Conservation (phyloP, 2,888 invertebrate genomes). For the Steinernema scapterisci region DNA sequence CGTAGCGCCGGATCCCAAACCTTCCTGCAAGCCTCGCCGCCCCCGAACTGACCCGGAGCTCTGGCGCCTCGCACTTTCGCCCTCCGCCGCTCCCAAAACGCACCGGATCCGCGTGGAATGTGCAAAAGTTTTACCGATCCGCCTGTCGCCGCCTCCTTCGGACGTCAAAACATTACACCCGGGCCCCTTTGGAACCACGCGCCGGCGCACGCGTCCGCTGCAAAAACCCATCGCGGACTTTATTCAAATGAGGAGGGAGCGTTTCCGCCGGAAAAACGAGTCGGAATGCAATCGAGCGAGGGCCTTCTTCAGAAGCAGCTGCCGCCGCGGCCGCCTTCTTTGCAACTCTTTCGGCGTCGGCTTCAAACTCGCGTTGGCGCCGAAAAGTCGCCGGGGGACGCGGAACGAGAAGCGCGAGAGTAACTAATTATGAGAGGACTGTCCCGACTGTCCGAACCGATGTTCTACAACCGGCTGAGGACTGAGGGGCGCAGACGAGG, state of each 20-base stretch:
- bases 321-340: not conserved
- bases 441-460: not conserved
- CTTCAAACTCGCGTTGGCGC: not conserved
- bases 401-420: not conserved
- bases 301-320: slow-evolving; percentile 15
- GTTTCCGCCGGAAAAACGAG: slow-evolving; percentile 28
- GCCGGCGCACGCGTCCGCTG: not conserved
- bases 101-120: not conserved
- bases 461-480: too few species aligned
- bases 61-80: too few species aligned
- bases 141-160: slow-evolving; percentile 14
- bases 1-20: too few species aligned
- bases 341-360: not conserved
- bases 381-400: too few species aligned
- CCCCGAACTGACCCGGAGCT: too few species aligned
- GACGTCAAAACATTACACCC: slow-evolving; percentile 27
- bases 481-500: not conserved
- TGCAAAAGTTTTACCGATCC: slow-evolving; percentile 19
- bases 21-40: too few species aligned
- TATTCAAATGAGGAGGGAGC: not conserved
- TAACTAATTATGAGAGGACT: slow-evolving; percentile 8
- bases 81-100: too few species aligned
- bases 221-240: not conserved
- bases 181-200: not conserved
- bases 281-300: not conserved